Evolutionary conservation across 2,888 invertebrate species (phyloP).

Genomic region (Orthosia incerta): DNA sequence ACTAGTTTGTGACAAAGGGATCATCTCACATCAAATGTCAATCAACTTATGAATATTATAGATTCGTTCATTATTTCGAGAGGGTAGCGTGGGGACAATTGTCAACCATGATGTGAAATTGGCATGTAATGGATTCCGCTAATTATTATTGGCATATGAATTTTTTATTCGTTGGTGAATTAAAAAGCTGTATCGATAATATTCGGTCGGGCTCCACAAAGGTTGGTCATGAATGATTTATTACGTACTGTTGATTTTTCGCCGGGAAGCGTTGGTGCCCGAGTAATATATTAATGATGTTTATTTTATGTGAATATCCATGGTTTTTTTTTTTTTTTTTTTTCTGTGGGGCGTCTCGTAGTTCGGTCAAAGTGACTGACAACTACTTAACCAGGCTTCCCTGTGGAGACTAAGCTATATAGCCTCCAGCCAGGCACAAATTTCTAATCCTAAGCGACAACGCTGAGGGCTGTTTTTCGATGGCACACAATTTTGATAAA

Average conservation of each 20-base stretch:
- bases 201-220: slow-evolving; percentile 78
- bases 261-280: slow-evolving; percentile 83
- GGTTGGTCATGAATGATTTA: slow-evolving; percentile 86
- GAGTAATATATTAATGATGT: slow-evolving; percentile 81
- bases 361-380: no score
- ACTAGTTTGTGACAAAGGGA: slow-evolving; percentile 77
- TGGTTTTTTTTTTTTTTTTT: no score
- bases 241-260: slow-evolving; percentile 82
- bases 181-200: slow-evolving; percentile 73
- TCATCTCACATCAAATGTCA: slow-evolving; percentile 80
- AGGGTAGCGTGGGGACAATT: slow-evolving; percentile 67
- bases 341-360: no score
- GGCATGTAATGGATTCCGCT: slow-evolving; percentile 79
- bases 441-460: no score
- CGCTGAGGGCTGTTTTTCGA: no score
- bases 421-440: no score
- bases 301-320: slow-evolving; percentile 70
- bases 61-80: slow-evolving; percentile 74
- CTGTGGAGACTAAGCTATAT: no score
- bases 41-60: slow-evolving; percentile 82
- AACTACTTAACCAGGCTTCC: no score
- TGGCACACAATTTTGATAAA: not conserved
- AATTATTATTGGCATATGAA: slow-evolving; percentile 80
- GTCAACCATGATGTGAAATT: slow-evolving; percentile 73
- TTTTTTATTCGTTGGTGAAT: slow-evolving; percentile 70